Evolutionary conservation across 2,888 invertebrate genomes (phyloP).

Genomic region (Sesia apiformis): DNA sequence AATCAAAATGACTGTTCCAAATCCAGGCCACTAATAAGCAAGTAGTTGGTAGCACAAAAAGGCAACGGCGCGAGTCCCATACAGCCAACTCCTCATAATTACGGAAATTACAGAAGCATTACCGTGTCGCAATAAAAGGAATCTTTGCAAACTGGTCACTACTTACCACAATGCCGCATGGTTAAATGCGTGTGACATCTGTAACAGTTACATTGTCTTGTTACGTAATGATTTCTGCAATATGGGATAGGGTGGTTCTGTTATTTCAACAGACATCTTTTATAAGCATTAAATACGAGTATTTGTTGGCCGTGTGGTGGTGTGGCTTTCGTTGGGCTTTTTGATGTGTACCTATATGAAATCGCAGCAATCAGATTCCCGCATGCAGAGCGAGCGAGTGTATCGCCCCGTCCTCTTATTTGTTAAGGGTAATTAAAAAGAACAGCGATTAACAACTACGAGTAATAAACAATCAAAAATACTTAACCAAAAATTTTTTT

Average conservation of each 20-base stretch:
- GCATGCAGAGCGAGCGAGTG: too few species aligned
- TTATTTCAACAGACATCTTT: not conserved
- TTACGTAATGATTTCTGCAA: not conserved
- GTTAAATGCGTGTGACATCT: slow-evolving; percentile 15
- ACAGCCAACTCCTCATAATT: slow-evolving; percentile 15
- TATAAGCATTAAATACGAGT: not conserved
- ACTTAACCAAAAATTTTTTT: too few species aligned
- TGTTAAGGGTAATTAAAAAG: not conserved
- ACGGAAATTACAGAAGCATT: slow-evolving; percentile 15
- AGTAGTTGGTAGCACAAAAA: slow-evolving; percentile 4
- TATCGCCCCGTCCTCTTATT: too few species aligned
- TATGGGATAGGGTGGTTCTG: not conserved
- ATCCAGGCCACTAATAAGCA: slow-evolving; percentile 16
- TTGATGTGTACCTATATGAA: too few species aligned
- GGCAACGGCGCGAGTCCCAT: slow-evolving; percentile 19
- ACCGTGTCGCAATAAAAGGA: slow-evolving; percentile 19
- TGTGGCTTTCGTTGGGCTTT: too few species aligned
- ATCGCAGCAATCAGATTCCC: too few species aligned
- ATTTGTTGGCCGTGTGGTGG: not conserved
- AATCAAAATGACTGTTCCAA: not conserved
- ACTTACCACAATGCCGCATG: slow-evolving; percentile 5
- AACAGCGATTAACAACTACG: too few species aligned
- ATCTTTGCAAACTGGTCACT: slow-evolving; percentile 3
- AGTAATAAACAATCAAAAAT: too few species aligned
- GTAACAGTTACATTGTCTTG: not conserved